These are phyloP conservation scores for Leptopilina myrica DNA, from an alignment of 2,888 invertebrate species.

Conservation along the genomic window DNA sequence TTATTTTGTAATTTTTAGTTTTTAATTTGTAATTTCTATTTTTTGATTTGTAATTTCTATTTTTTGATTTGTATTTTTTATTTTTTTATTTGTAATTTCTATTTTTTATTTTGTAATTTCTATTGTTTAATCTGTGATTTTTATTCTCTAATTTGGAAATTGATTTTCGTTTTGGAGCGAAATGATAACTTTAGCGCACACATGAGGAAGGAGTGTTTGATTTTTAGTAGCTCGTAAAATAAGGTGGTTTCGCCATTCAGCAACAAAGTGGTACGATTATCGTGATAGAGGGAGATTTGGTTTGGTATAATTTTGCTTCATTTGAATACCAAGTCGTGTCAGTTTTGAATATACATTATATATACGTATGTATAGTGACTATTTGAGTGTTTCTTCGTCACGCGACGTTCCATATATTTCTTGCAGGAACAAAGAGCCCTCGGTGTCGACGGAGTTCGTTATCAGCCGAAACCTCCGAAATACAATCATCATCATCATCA, in stretches of 20 bases:
- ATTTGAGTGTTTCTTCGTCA: slow-evolving; percentile 51
- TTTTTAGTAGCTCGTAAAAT: not conserved
- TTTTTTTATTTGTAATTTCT: too few relatives aligned
- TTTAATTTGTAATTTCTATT: too few relatives aligned
- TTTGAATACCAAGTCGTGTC: not conserved
- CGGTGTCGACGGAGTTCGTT: slow-evolving; percentile 62
- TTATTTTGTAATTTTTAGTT: too few relatives aligned
- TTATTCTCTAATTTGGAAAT: too few relatives aligned
- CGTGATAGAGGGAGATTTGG: slow-evolving; percentile 4
- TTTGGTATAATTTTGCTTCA: slow-evolving; percentile 25
- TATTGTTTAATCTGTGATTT: too few relatives aligned
- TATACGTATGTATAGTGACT: slow-evolving; percentile 28
- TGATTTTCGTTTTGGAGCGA: not conserved
- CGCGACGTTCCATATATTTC: slow-evolving; percentile 52
- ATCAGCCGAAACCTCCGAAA: slow-evolving; percentile 70
- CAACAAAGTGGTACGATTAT: slow-evolving; percentile 28
- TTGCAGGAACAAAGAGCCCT: slow-evolving; percentile 60
- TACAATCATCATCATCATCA: slow-evolving; percentile 68
- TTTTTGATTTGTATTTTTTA: too few relatives aligned
- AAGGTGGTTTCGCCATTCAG: not conserved
- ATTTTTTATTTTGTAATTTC: too few relatives aligned
- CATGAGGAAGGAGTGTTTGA: not conserved
- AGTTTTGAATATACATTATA: slow-evolving; percentile 31
- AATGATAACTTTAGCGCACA: not conserved
- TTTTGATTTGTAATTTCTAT: too few relatives aligned